Evolutionary conservation across 2,888 invertebrate species (phyloP), one percentile per base, ranked within the genome.

Genomic region (Brachyopa scutellaris): DNA sequence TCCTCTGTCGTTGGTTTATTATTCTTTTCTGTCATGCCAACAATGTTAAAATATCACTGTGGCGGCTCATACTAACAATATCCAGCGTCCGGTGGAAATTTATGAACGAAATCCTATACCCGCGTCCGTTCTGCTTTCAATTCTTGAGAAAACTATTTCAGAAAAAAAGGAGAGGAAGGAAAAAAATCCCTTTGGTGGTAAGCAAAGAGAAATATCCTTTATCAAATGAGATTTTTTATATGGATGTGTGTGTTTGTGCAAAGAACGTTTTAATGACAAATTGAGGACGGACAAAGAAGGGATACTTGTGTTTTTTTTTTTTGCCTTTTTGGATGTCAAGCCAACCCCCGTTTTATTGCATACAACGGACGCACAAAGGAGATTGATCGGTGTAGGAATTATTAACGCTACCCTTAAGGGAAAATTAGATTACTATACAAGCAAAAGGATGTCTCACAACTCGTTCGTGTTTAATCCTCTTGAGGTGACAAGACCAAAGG

Each of bases 91-190:
- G 17, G 62, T 57, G 23, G 67, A 76, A 80, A 80, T 80, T 80
- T 80, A 80, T 80, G 80, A 76, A 76, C 69, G 76, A 59, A 80
- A 76, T 76, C 57, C 69, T 64, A 57, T 69, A 80, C 57, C 76
- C 57, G 55, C 51, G 51, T 64, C 51, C 62, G 55, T 67, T 55
- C 11, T 23, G 6, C 21, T 49, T 74, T 5, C 40, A 38, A 21
- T 49, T 38, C 57, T 13, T 4, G 47, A 19, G 47, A 49, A 74
- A 80, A 69, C 80, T 76, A 80, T 76, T 62, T 49, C 31, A 33
- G n/a, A 31, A 64, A 23, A 31, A n/a, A 5, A 21, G 23, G 9
- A 40, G 57, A 33, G 15, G n/a, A 33, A 40, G 31, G 15, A 11
- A 36, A 26, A 29, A 66, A 53, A 66, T 59, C 66, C 74, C 61